A percentile compares a stretch with the other conserved stretches of the same genome.
phyloP scores from a whole-genome alignment of 2,797 vertebrate species.

The Ctenopoma kingsleyae region DNA sequence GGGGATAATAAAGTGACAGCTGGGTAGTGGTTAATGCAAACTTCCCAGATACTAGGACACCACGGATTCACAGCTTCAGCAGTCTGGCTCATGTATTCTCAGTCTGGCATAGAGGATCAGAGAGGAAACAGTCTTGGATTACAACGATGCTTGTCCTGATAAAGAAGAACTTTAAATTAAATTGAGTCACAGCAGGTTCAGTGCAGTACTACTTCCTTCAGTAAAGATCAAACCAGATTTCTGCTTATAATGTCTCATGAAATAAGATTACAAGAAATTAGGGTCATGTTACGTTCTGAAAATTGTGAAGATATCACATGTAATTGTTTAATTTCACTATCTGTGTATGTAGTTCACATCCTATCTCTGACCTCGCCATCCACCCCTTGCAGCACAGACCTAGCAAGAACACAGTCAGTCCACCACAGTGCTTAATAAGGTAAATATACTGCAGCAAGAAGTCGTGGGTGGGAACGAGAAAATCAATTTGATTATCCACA shows the following conservation, averaged over 20 bases:
- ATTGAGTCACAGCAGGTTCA: conserved; percentile 31
- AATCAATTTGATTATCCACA: conserved; percentile 58
- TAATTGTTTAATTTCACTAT: neutral
- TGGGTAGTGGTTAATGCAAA: conserved; percentile 36
- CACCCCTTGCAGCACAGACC: conserved; percentile 5
- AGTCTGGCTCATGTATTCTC: conserved; percentile 36
- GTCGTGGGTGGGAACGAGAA: conserved; percentile 41
- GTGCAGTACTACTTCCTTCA: neutral
- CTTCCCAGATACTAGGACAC: conserved; percentile 35
- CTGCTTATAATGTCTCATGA: neutral
- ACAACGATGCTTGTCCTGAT: conserved; percentile 57
- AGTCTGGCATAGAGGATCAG: conserved; percentile 59
- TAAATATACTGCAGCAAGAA: conserved; percentile 45
- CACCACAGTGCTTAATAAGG: conserved; percentile 47
- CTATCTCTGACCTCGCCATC: neutral
- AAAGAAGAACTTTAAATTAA: conserved; percentile 60
- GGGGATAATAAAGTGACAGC: conserved; percentile 50
- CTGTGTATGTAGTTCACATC: neutral
- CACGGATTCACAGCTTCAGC: conserved; percentile 28
- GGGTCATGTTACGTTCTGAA: neutral
- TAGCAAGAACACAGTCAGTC: conserved; percentile 1
- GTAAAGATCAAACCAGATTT: conserved; percentile 15
- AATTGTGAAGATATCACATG: neutral
- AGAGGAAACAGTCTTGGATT: conserved; percentile 61
- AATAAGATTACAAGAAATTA: conserved; percentile 35